Conservation (phyloP, 2,113 vertebrate genomes). For the Cochlearius cochlearius region DNA sequence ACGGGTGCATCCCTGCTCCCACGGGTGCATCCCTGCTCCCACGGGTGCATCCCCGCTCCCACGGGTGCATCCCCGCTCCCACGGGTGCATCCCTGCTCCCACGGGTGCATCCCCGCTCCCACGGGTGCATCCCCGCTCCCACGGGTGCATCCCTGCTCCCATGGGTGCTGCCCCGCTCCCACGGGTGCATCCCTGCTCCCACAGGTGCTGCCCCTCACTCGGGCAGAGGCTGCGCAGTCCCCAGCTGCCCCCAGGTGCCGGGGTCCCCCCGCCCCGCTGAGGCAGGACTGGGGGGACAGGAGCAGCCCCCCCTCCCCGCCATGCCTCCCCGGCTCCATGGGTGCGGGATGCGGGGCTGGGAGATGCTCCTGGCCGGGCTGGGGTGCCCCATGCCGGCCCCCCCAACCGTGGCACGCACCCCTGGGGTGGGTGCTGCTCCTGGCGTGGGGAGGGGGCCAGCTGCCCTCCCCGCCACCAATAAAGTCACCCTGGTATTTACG, state of each 20-base stretch:
- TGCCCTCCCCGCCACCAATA: neutral
- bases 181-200: too few relatives aligned
- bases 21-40: too few relatives aligned
- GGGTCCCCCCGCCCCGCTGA: neutral
- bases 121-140: too few relatives aligned
- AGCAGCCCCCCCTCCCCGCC: too few relatives aligned
- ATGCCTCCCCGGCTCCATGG: neutral
- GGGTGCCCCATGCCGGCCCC: neutral
- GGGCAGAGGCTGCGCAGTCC: neutral
- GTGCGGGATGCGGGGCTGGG: neutral
- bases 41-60: too few relatives aligned
- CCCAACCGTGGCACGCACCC: neutral
- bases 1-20: too few relatives aligned
- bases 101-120: too few relatives aligned
- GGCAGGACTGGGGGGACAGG: neutral
- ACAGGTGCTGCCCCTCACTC: neutral
- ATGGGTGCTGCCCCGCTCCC: too few relatives aligned
- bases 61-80: too few relatives aligned
- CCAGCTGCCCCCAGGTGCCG: neutral
- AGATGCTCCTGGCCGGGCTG: neutral
- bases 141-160: too few relatives aligned
- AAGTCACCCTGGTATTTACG: constrained; percentile 42
- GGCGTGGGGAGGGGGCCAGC: neutral
- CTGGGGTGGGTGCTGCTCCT: neutral
- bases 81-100: too few relatives aligned